These are phyloP conservation scores for Flabesymbios commensalis DNA, from an alignment of 2,888 invertebrate genomes.

Conservation along the genomic window DNA sequence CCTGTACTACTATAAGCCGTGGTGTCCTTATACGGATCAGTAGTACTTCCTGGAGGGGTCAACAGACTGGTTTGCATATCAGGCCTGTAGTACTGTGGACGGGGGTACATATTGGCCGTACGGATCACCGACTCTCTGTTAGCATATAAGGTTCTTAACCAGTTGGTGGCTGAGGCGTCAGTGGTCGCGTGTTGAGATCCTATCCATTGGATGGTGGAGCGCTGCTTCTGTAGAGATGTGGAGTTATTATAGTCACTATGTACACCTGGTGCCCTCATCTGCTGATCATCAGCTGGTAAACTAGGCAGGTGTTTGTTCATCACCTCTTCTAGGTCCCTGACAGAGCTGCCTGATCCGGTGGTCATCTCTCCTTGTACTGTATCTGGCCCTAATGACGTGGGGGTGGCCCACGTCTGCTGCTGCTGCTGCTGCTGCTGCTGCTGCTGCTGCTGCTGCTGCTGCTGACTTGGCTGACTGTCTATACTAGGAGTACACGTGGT, in stretches of 20 bases:
- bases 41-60: slow-evolving; percentile 82
- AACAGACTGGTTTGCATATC: slow-evolving; percentile 72
- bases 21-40: slow-evolving; percentile 28
- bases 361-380: slow-evolving; percentile 3
- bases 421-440: background rate
- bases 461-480: background rate
- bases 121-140: slow-evolving; percentile 94
- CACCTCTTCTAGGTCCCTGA: slow-evolving; percentile 91
- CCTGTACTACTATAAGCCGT: too few species aligned
- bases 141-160: slow-evolving; percentile 86
- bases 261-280: slow-evolving; percentile 43
- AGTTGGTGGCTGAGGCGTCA: slow-evolving; percentile 72
- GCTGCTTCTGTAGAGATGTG: slow-evolving; percentile 39
- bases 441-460: background rate
- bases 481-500: too few species aligned
- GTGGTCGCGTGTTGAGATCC: slow-evolving; percentile 63
- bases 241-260: too few species aligned
- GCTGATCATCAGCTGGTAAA: slow-evolving; percentile 19
- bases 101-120: slow-evolving; percentile 64
- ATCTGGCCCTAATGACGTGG: too few species aligned
- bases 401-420: too few species aligned
- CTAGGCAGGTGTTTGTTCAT: slow-evolving; percentile 87
- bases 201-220: slow-evolving; percentile 82
- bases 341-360: slow-evolving; percentile 64
- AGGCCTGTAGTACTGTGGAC: slow-evolving; percentile 42